Percentiles rank a stretch among this genome's conserved stretches.
phyloP scores from a whole-genome alignment of 2,888 invertebrate species.

The Cheilosia vernalis region DNA sequence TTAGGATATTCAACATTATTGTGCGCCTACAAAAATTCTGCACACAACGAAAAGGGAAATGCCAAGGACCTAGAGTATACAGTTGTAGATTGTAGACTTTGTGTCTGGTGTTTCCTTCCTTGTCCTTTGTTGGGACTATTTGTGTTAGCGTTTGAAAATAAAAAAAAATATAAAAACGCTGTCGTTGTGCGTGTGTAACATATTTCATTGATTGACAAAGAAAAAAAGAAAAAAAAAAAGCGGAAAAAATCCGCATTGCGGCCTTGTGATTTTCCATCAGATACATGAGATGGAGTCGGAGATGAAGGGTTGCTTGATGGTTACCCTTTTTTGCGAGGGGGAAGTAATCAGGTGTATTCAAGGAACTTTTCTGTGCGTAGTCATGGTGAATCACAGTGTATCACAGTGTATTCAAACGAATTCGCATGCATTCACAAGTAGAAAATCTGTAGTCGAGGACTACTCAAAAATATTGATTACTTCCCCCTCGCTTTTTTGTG shows the following conservation, averaged over 20 bases:
- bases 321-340: conserved; percentile 18
- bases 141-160: conserved; percentile 2
- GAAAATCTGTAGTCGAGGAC: no score
- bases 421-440: no score
- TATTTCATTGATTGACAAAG: conserved; percentile 45
- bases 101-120: conserved; percentile 20
- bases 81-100: neutral
- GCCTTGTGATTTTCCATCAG: conserved; percentile 23
- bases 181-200: conserved; percentile 35
- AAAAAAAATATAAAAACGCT: neutral
- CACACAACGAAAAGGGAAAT: conserved; percentile 3
- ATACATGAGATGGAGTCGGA: neutral
- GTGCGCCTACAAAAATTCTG: conserved; percentile 24
- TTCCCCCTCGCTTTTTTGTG: conserved; percentile 22
- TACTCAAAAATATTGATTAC: no score
- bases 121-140: conserved; percentile 18
- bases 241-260: conserved; percentile 31
- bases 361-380: no score
- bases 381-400: no score
- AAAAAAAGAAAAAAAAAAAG: conserved; percentile 14
- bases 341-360: no score
- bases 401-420: no score
- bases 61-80: neutral
- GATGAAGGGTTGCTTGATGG: neutral
- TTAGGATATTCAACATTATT: conserved; percentile 27